Base-by-base conservation (phyloP, 35 echinoderm and acorn worm species). In the Heliocidaris tuberculata region DNA sequence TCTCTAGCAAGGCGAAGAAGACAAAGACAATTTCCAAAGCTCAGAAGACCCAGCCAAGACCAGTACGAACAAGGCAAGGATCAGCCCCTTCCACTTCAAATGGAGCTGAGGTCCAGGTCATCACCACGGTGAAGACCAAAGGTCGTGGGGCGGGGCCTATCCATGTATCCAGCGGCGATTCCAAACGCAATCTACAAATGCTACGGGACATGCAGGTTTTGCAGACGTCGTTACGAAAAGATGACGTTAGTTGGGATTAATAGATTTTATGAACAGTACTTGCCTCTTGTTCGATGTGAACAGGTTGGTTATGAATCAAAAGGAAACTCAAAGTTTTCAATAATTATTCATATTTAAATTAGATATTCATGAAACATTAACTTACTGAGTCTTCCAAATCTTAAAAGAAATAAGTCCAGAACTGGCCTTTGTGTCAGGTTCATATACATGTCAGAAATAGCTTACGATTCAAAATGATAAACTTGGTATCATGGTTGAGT, bases 211-310 rank as follows among this genome's bases (percentile, higher is more conserved):
- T 99, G 59, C 94, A 95, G 95, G 96, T 96, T 19, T 27, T 99
- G 59, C 98, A 99, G 70, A 99, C 98, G 8, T 96, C 98, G 85
- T 92, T 99, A 65, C 88, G 98, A 52, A 96, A 96, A 94, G 96
- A 99, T 78, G 98, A 99, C 71, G 88, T 99, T 10, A 96, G 94
- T 31, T 99, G 98, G 98, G 98, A 99, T 31, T 99, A 90, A 48
- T 31, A 78, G 17, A 32, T 30, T 6, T 32, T 32, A 90, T 30
- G 29, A 30, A 19, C 10, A 56, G 15, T 56, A 56, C 50, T 52
- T 10, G 50, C 50, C 50, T 13, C 50, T 13, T 52, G 50, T 52
- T 52, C 1, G 50, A 52, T 52, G 50, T 50, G 49, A 50, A 50
- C 49, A 50, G 49, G 49, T 52, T 52, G 7, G 12, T 52, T 52